Evolutionary conservation across 2,113 vertebrate species (phyloP).

Genomic region (Sterrhoptilus dennistouni): DNA sequence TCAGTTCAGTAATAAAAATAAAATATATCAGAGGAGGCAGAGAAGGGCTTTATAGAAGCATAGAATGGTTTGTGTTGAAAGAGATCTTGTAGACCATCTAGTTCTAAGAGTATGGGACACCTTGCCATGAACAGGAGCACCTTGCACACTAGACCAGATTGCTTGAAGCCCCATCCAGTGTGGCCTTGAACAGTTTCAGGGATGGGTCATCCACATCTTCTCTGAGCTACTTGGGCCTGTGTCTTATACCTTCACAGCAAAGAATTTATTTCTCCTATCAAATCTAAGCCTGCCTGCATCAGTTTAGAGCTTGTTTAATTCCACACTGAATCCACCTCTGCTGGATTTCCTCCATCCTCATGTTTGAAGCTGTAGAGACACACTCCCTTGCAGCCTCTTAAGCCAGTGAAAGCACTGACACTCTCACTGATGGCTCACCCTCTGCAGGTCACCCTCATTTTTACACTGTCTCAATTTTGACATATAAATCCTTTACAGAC

Average conservation of each 20-base stretch:
- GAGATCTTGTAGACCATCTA: not conserved
- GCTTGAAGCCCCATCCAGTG: accelerated
- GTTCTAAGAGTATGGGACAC: not conserved
- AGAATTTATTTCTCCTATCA: not conserved
- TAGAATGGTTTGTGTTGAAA: not conserved
- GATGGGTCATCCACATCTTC: not conserved
- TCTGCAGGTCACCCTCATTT: not conserved
- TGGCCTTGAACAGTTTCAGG: not conserved
- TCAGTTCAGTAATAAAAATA: not conserved
- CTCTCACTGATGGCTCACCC: not conserved
- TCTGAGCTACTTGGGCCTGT: not conserved
- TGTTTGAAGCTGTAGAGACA: not conserved
- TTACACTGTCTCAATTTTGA: not conserved
- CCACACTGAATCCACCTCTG: not conserved
- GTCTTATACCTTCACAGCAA: not conserved
- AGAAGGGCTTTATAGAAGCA: not conserved
- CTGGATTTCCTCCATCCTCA: not conserved
- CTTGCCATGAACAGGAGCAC: not conserved
- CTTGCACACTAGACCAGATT: not conserved
- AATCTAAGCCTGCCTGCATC: not conserved
- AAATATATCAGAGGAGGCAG: not conserved
- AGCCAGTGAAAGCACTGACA: not conserved
- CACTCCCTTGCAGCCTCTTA: not conserved
- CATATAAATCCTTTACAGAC: not conserved
- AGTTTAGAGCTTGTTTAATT: not conserved